Evolutionary conservation across 2,888 invertebrate genomes (phyloP), one percentile per base, ranked within the genome.

Genomic region (Drosophila putrida): DNA sequence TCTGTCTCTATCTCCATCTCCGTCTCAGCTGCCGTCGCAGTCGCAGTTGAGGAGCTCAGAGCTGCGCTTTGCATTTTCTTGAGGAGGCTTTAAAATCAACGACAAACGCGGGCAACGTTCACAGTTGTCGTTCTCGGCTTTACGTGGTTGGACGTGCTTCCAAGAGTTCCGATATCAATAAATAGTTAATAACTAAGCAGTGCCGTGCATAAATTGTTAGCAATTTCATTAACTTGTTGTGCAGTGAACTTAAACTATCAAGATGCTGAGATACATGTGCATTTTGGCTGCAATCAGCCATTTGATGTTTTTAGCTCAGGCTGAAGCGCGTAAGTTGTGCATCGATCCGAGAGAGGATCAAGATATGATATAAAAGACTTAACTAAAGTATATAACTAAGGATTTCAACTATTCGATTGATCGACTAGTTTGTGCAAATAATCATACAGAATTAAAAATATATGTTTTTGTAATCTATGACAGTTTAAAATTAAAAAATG

Each of bases 61-160:
- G 67, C 58, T 59, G 39, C 13, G 64, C 51, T 59, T 65, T 71
- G 59, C 57, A 39, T 57, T 38, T 59, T 38, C 51, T 44, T 53
- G 50, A 57, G 58, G 49, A 53, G 58, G 66, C 84, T 87, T 84
- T 84, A 82, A 87, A 83, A 87, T 75, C 85, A 31, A 43, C 51
- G 54, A 43, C 60, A 43, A 44, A 50, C 66, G 58, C 44, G 58
- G 63, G 35, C 50, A 55, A 20, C 69, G 68, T 60, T 59, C 75
- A 82, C 88, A 84, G 83, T 84, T 67, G 68, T 59, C 66, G 68
- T 82, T 84, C 85, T 87, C 73, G 67, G 78, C 75, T 82, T 63
- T 68, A 71, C 54, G 73, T 65, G 31, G 65, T 66, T 73, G 60
- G 85, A 79, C 78, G 82, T 79, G 53, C 5, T 43, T 33, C 44